Conservation (phyloP, 2,113 vertebrate species). For the Austrofundulus limnaeus region DNA sequence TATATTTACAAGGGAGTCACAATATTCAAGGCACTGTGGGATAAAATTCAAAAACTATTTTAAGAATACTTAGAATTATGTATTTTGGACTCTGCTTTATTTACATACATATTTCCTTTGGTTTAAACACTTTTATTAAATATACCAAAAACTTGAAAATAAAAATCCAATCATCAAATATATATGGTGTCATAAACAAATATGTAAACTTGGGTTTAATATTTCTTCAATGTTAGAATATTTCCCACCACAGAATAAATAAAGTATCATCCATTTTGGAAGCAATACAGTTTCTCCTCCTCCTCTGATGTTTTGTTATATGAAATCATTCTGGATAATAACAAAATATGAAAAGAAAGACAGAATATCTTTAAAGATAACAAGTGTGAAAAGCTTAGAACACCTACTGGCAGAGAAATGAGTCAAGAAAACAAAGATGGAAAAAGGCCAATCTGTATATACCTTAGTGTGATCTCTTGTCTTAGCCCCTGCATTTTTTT, state of each 20-base stretch:
- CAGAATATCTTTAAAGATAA: constrained; percentile 51
- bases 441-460: constrained; percentile 57
- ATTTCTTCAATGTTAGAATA: constrained; percentile 9
- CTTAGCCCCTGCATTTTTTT: constrained; percentile 47
- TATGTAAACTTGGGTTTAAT: constrained; percentile 25
- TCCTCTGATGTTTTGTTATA: constrained; percentile 22
- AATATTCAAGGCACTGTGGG: neutral
- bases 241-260: constrained; percentile 17
- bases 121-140: neutral
- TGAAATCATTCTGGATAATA: constrained; percentile 46
- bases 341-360: constrained; percentile 39
- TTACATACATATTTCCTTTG: neutral
- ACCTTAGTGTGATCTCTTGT: constrained; percentile 54
- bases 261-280: constrained; percentile 12
- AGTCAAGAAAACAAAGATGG: constrained; percentile 65
- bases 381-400: constrained; percentile 55
- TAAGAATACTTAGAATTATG: neutral
- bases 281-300: constrained; percentile 11
- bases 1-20: neutral
- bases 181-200: neutral
- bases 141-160: neutral
- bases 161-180: neutral
- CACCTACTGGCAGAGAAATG: constrained; percentile 58
- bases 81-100: neutral
- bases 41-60: neutral